These are phyloP conservation scores for Drosophila hamatofila DNA, from an alignment of 2,888 invertebrate species.

Conservation along the genomic window DNA sequence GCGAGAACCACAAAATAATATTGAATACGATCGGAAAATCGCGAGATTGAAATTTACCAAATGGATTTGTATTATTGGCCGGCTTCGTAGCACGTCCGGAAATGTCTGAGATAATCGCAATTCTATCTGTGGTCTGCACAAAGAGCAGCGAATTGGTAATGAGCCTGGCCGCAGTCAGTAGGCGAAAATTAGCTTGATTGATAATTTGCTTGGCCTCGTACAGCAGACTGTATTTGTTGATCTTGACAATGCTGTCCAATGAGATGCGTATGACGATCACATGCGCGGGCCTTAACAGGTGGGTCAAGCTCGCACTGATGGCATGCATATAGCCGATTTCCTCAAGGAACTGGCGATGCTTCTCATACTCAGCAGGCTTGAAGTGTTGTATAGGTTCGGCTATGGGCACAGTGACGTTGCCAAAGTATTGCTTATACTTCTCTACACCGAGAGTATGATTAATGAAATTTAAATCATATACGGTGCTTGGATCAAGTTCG, in stretches of 20 bases:
- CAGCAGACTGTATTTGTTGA: conserved; percentile 64
- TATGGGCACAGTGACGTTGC: conserved; percentile 46
- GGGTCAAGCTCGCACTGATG: conserved; percentile 52
- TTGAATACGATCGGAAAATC: conserved; percentile 94
- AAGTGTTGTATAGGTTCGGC: conserved; percentile 55
- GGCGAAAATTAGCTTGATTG: conserved; percentile 84
- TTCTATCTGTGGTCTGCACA: conserved; percentile 86
- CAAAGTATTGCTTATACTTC: conserved; percentile 48
- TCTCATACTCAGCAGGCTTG: conserved; percentile 68
- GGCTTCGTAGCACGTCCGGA: conserved; percentile 47
- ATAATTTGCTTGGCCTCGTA: conserved; percentile 74
- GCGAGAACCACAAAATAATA: conserved; percentile 93
- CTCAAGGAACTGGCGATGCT: conserved; percentile 76
- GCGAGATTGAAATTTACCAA: conserved; percentile 87
- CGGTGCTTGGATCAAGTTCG: conserved; percentile 86
- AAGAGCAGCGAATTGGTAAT: conserved; percentile 86
- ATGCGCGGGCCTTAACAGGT: conserved; percentile 49
- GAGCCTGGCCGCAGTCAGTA: conserved; percentile 86
- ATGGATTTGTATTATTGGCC: conserved; percentile 58
- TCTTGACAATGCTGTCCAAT: conserved; percentile 63
- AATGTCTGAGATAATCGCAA: conserved; percentile 27
- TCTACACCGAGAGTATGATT: conserved; percentile 87
- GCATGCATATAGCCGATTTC: conserved; percentile 64
- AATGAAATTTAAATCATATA: conserved; percentile 88
- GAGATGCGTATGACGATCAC: conserved; percentile 69